Conservation (phyloP, 2,888 invertebrate genomes). For the Notocelia uddmanniana region DNA sequence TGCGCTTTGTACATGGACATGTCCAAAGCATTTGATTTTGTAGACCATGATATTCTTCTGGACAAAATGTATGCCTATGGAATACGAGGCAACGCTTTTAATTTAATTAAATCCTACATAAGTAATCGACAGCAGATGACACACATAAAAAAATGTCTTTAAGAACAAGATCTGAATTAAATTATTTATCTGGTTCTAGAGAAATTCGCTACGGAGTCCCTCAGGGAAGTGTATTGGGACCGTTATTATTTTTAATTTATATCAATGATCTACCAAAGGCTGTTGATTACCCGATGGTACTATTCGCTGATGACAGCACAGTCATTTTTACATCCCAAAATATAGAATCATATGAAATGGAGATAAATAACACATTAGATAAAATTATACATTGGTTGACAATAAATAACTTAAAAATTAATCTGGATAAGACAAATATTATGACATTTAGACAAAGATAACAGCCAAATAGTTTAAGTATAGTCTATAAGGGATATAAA, state of each 20-base stretch:
- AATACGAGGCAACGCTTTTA: slow-evolving; percentile 38
- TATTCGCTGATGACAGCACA: slow-evolving; percentile 46
- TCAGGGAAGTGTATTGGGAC: slow-evolving; percentile 42
- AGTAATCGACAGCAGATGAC: slow-evolving; percentile 35
- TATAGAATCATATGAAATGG: too few relatives aligned
- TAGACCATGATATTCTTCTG: slow-evolving; percentile 43
- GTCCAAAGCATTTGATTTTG: slow-evolving; percentile 49
- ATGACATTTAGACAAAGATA: too few relatives aligned
- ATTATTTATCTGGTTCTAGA: slow-evolving; percentile 9
- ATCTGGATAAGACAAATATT: too few relatives aligned
- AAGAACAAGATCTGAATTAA: slow-evolving; percentile 26
- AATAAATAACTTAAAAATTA: too few relatives aligned
- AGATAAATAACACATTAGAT: too few relatives aligned
- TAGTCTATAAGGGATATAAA: too few relatives aligned
- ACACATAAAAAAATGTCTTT: slow-evolving; percentile 30
- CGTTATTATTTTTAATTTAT: slow-evolving; percentile 19
- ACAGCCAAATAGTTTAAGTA: too few relatives aligned
- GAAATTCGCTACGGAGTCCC: slow-evolving; percentile 39
- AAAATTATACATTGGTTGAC: too few relatives aligned
- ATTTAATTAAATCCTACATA: slow-evolving; percentile 46
- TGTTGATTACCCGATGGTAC: slow-evolving; percentile 24
- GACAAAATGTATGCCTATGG: slow-evolving; percentile 44
- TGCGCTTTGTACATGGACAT: too few relatives aligned
- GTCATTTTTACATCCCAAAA: slow-evolving; percentile 17
- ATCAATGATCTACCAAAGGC: slow-evolving; percentile 30